Percentiles rank a stretch among this genome's conserved stretches.
Evolutionary conservation across 2,888 invertebrate species (phyloP).

Genomic region (Nephrotoma flavescens): DNA sequence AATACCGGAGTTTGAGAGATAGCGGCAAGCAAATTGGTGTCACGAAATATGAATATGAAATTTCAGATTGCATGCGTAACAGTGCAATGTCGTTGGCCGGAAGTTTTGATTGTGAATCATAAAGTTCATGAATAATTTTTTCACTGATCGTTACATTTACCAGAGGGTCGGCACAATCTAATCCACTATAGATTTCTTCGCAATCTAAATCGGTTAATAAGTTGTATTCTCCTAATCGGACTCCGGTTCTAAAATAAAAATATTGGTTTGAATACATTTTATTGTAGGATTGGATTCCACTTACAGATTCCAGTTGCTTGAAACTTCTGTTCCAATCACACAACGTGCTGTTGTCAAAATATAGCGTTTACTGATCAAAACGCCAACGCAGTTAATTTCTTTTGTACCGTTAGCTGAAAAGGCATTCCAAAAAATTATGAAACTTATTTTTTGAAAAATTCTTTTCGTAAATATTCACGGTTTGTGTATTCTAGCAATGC

Average conservation of each 20-base stretch:
- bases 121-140: conserved; percentile 48
- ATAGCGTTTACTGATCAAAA: conserved; percentile 9
- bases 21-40: conserved; percentile 42
- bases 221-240: conserved; percentile 35
- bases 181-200: background rate
- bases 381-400: conserved; percentile 46
- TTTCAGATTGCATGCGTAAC: conserved; percentile 40
- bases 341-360: conserved; percentile 27
- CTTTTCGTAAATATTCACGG: conserved; percentile 7
- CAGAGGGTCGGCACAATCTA: conserved; percentile 33
- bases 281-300: background rate
- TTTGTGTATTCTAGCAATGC: conserved; percentile 25
- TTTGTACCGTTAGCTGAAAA: conserved; percentile 35
- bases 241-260: background rate
- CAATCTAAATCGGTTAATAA: conserved; percentile 39
- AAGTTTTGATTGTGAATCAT: conserved; percentile 39
- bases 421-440: background rate
- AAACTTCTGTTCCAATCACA: conserved; percentile 36
- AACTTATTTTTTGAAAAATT: background rate
- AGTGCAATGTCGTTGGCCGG: conserved; percentile 59
- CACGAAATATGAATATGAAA: conserved; percentile 34
- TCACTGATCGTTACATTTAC: conserved; percentile 46
- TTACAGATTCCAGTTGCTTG: conserved; percentile 1
- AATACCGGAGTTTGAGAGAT: conserved; percentile 19
- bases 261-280: background rate